A percentile compares a stretch with the other conserved stretches of the same genome.
Evolutionary conservation across 2,797 vertebrate species (phyloP).

Genomic region (Myotis pilosus): DNA sequence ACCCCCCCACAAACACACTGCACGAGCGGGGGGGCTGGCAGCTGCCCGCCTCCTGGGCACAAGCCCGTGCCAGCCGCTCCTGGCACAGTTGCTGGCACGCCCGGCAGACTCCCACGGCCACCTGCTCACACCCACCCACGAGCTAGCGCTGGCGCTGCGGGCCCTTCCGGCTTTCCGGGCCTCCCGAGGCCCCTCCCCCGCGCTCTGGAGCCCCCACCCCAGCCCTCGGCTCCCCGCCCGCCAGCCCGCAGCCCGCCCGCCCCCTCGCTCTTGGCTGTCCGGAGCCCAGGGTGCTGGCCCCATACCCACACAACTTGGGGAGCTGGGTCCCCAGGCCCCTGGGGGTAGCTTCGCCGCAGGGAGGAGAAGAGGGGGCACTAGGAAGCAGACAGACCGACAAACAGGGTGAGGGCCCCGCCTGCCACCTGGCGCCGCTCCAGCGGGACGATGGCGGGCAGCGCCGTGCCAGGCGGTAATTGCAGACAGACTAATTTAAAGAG

Average conservation of each 20-base stretch:
- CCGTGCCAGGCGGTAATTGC: slow-evolving; percentile 90
- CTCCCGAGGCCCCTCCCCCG: slow-evolving; percentile 65
- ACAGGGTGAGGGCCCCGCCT: slow-evolving; percentile 79
- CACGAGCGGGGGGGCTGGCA: slow-evolving; percentile 77
- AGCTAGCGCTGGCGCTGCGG: slow-evolving; percentile 72
- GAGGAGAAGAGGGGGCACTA: neutral
- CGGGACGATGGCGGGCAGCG: slow-evolving; percentile 83
- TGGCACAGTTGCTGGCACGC: slow-evolving; percentile 81
- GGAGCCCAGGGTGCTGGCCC: neutral
- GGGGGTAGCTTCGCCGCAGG: neutral
- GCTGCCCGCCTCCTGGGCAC: slow-evolving; percentile 80
- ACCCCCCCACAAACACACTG: slow-evolving; percentile 43
- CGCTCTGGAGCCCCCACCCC: slow-evolving; percentile 69
- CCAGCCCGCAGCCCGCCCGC: neutral
- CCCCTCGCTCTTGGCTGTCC: neutral
- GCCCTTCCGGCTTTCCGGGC: slow-evolving; percentile 83
- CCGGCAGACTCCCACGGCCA: slow-evolving; percentile 81
- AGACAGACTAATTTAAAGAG: slow-evolving; percentile 90
- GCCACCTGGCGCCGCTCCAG: slow-evolving; percentile 85
- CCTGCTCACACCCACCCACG: slow-evolving; percentile 81
- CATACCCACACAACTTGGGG: slow-evolving; percentile 55
- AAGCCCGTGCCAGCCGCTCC: slow-evolving; percentile 78
- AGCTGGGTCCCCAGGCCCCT: neutral
- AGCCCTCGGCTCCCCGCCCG: neutral
- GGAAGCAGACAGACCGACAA: slow-evolving; percentile 64